These are phyloP conservation scores for Melanchra persicariae DNA, from an alignment of 2,888 invertebrate species.

Conservation along the genomic window DNA sequence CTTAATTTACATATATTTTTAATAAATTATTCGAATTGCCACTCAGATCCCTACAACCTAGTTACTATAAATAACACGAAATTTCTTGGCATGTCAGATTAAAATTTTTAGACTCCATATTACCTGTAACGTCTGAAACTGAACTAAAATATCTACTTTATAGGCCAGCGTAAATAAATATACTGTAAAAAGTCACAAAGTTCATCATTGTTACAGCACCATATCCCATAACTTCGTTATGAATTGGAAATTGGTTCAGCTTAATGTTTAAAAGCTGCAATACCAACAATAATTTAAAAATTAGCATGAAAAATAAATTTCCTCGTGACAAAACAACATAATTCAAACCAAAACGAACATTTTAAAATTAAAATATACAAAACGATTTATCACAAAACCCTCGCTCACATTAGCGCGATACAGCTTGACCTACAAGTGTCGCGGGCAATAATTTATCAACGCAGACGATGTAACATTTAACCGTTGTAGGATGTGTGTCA, in stretches of 20 bases:
- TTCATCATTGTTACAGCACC: too few species aligned
- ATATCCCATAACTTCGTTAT: neutral
- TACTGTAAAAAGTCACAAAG: too few species aligned
- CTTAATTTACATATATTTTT: too few species aligned
- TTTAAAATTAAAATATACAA: slow-evolving; percentile 31
- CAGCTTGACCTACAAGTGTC: slow-evolving; percentile 60
- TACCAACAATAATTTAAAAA: neutral
- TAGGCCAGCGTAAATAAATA: too few species aligned
- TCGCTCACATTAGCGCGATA: slow-evolving; percentile 40
- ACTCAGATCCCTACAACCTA: too few species aligned
- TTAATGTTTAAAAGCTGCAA: neutral
- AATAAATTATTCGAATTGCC: too few species aligned
- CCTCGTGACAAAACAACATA: neutral
- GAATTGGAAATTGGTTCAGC: neutral
- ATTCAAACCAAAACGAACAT: neutral
- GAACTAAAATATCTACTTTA: too few species aligned
- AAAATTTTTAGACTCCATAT: neutral
- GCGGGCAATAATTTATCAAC: slow-evolving; percentile 56
- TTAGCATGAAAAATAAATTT: neutral
- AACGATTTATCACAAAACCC: slow-evolving; percentile 57
- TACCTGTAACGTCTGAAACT: neutral
- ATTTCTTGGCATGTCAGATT: neutral
- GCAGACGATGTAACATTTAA: slow-evolving; percentile 30
- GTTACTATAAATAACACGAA: too few species aligned
- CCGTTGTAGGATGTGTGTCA: slow-evolving; percentile 30